These are phyloP conservation scores for Cryptoblepharus egeriae DNA, from an alignment of 2,797 vertebrate species.

Conservation along the genomic window DNA sequence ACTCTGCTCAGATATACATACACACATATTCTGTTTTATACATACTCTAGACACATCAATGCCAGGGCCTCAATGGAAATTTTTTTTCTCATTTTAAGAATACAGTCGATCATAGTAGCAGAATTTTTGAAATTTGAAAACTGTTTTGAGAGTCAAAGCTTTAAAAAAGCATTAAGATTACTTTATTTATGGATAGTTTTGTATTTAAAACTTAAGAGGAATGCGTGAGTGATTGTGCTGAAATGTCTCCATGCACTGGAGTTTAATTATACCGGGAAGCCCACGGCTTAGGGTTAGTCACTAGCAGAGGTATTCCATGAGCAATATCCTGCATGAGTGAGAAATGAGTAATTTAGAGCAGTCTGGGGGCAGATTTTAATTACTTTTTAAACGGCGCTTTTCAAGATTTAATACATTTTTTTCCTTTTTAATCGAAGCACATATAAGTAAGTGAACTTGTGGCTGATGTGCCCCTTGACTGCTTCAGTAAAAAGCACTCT, in stretches of 20 bases:
- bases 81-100: constrained; percentile 44
- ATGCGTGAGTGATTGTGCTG: constrained; percentile 69
- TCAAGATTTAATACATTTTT: constrained; percentile 31
- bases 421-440: constrained; percentile 52
- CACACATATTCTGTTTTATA: no score
- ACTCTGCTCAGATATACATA: no score
- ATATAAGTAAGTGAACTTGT: constrained; percentile 62
- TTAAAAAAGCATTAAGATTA: constrained; percentile 65
- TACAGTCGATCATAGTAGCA: constrained; percentile 28
- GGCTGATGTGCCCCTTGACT: constrained; percentile 62
- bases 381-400: constrained; percentile 75
- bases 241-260: constrained; percentile 68
- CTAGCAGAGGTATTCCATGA: constrained; percentile 76
- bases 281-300: constrained; percentile 68
- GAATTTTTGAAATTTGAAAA: constrained; percentile 53
- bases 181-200: constrained; percentile 73
- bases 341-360: constrained; percentile 79
- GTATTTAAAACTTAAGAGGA: constrained; percentile 72
- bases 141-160: constrained; percentile 45
- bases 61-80: constrained; percentile 33
- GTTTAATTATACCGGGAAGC: constrained; percentile 75
- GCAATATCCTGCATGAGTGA: constrained; percentile 79
- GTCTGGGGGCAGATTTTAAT: constrained; percentile 79
- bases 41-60: background rate
- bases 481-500: constrained; percentile 59